Evolutionary conservation across 1,140 invertebrate species (phyloP).

Genomic region (Helicoverpa zea): DNA sequence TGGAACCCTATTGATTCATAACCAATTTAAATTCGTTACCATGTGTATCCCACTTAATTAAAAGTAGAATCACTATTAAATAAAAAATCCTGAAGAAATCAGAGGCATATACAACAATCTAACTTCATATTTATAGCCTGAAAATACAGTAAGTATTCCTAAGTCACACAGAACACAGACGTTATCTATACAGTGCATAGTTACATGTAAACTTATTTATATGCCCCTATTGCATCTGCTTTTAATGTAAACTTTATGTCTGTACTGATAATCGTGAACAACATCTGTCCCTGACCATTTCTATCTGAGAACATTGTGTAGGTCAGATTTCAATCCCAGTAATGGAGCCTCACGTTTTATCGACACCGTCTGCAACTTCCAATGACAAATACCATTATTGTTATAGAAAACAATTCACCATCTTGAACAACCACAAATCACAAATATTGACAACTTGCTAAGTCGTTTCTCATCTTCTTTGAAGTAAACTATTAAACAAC

Average conservation of each 20-base stretch:
- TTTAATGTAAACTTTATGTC: slow-evolving; percentile 36
- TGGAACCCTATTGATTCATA: background rate
- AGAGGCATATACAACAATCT: background rate
- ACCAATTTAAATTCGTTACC: too few relatives aligned
- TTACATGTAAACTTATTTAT: background rate
- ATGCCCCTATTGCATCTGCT: background rate
- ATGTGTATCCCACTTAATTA: too few relatives aligned
- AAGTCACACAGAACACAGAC: slow-evolving; percentile 4
- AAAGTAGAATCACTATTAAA: too few relatives aligned
- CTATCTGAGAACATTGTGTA: slow-evolving; percentile 14
- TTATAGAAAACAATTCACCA: background rate
- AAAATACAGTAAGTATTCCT: background rate
- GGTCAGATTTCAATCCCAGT: slow-evolving; percentile 40
- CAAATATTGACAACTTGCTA: slow-evolving; percentile 20
- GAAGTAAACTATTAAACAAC: slow-evolving; percentile 34
- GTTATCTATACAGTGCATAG: slow-evolving; percentile 16
- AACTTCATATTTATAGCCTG: background rate
- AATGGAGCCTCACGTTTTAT: slow-evolving; percentile 15
- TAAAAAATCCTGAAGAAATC: too few relatives aligned
- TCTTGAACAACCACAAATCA: slow-evolving; percentile 2
- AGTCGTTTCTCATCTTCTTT: background rate
- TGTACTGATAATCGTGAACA: slow-evolving; percentile 20
- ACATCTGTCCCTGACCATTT: slow-evolving; percentile 29
- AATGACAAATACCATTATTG: slow-evolving; percentile 24
- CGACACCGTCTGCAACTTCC: background rate